These are phyloP conservation scores for Teleogryllus occipitalis DNA, from an alignment of 1,140 invertebrate species.

Conservation along the genomic window DNA sequence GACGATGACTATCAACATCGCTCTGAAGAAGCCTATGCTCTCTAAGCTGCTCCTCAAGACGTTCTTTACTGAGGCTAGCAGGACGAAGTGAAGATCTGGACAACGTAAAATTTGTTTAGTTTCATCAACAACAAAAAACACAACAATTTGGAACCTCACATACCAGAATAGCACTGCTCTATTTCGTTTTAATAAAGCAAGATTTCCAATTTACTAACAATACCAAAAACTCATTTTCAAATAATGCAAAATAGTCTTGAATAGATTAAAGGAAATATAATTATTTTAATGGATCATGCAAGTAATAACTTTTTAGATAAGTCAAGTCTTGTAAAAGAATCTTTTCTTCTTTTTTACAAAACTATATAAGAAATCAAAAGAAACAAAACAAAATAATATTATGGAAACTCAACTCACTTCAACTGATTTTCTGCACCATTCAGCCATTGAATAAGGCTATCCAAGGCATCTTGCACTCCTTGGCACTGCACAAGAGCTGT, in stretches of 20 bases:
- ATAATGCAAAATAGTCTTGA: too few species aligned
- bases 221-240: too few species aligned
- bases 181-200: too few species aligned
- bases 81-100: constrained; percentile 61
- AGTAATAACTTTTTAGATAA: too few species aligned
- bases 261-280: too few species aligned
- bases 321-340: too few species aligned
- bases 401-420: constrained; percentile 46
- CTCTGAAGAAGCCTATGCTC: constrained; percentile 70
- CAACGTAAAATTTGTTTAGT: constrained; percentile 11
- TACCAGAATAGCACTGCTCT: too few species aligned
- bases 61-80: constrained; percentile 78
- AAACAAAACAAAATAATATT: background rate
- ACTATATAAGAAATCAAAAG: background rate
- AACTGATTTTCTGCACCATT: constrained; percentile 73
- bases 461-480: constrained; percentile 87
- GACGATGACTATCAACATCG: constrained; percentile 76
- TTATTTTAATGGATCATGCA: too few species aligned
- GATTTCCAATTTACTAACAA: too few species aligned
- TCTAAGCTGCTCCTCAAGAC: constrained; percentile 80
- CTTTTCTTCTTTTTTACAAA: too few species aligned
- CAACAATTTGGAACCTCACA: too few species aligned
- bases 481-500: constrained; percentile 85
- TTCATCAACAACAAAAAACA: background rate
- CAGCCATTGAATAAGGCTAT: constrained; percentile 76